Evolutionary conservation across 2,888 invertebrate genomes (phyloP).

Genomic region (Falcaria lacertinaria): DNA sequence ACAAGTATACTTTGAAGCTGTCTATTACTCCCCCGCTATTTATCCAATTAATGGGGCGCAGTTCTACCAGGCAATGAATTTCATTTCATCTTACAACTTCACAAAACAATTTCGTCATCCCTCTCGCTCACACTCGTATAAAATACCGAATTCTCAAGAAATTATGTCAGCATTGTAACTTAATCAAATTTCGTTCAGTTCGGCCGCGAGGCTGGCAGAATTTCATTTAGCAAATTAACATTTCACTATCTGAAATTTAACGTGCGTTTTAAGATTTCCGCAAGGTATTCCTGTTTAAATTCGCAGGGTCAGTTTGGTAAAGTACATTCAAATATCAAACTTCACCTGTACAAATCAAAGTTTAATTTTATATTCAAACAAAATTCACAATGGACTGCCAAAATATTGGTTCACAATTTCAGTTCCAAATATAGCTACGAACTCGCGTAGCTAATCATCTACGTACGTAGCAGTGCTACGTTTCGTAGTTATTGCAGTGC

Average conservation of each 20-base stretch:
- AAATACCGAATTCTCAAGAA: constrained; percentile 35
- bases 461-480: background rate
- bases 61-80: constrained; percentile 45
- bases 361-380: too few relatives aligned
- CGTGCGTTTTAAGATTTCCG: constrained; percentile 45
- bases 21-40: background rate
- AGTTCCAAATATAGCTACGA: background rate
- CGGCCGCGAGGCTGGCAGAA: constrained; percentile 39
- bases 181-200: constrained; percentile 73
- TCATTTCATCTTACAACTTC: constrained; percentile 39
- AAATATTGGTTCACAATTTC: background rate
- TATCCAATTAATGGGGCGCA: constrained; percentile 43
- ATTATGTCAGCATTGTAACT: constrained; percentile 65
- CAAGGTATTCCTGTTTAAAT: constrained; percentile 30
- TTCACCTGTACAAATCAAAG: background rate
- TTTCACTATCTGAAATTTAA: constrained; percentile 66
- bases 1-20: background rate
- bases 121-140: constrained; percentile 25
- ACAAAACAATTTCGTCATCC: constrained; percentile 38
- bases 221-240: constrained; percentile 70
- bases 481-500: background rate
- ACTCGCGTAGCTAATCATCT: background rate
- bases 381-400: background rate
- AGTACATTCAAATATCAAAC: constrained; percentile 3
- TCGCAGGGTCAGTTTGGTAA: constrained; percentile 2